Percentiles rank a stretch among this genome's conserved stretches.
Evolutionary conservation across 2,797 vertebrate species (phyloP).

Genomic region (Crocodylus rhombifer): DNA sequence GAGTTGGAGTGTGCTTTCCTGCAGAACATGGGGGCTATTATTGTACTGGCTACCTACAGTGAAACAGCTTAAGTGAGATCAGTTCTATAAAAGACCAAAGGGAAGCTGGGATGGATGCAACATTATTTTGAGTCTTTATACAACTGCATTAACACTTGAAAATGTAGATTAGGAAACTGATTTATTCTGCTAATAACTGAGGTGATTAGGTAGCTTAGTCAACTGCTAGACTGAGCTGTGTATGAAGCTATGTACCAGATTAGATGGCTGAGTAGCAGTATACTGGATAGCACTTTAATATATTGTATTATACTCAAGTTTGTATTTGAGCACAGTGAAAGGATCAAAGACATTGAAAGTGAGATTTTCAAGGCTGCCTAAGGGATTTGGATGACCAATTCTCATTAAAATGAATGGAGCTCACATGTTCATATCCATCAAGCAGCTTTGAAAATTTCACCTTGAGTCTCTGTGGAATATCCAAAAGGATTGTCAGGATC

Average conservation of each 20-base stretch:
- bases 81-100: neutral
- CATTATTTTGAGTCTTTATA: neutral
- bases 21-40: neutral
- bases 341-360: neutral
- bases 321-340: accelerated
- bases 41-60: neutral
- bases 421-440: neutral
- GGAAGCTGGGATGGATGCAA: neutral
- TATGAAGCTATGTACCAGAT: neutral
- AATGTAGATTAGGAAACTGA: neutral
- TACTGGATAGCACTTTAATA: neutral
- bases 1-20: neutral
- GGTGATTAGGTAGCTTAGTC: neutral
- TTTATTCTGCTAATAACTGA: neutral
- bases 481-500: accelerated
- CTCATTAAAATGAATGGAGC: neutral
- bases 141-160: neutral
- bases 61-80: neutral
- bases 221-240: neutral
- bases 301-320: neutral
- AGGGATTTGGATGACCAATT: too few relatives aligned
- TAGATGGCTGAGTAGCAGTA: accelerated
- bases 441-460: neutral
- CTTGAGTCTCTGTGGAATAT: neutral
- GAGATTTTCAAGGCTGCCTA: neutral